Conservation (phyloP, 1,140 invertebrate species). For the Hyposmocoma kahamanoa region DNA sequence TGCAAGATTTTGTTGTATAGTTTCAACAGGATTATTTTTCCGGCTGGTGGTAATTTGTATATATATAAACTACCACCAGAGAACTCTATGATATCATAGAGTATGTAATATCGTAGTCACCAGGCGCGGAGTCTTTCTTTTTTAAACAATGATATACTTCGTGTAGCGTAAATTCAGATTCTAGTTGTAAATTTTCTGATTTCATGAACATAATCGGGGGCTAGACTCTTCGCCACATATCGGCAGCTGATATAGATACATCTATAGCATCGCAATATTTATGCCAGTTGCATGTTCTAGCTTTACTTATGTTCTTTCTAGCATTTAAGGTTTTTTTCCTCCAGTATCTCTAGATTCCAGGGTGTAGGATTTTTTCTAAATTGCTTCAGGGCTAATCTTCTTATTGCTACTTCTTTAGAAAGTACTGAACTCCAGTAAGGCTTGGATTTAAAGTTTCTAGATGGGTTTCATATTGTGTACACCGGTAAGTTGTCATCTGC, state of each 20-base stretch:
- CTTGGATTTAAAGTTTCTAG: not conserved
- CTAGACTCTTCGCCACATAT: not conserved
- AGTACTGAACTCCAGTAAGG: not conserved
- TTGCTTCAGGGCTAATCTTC: not conserved
- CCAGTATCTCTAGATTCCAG: not conserved
- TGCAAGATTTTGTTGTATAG: not conserved
- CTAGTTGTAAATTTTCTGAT: not conserved
- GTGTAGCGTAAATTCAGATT: not conserved
- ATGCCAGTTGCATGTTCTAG: not conserved
- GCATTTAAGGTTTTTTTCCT: not conserved
- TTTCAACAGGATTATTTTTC: not conserved
- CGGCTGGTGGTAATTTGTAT: too few relatives aligned
- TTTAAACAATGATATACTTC: not conserved
- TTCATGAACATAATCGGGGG: not conserved
- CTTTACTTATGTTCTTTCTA: not conserved
- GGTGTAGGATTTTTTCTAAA: not conserved
- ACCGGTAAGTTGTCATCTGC: not conserved
- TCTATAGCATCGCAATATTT: not conserved
- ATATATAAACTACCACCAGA: not conserved
- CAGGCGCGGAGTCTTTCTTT: not conserved
- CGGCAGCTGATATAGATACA: not conserved
- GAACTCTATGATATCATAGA: not conserved
- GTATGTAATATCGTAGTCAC: not conserved
- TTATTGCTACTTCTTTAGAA: slow-evolving; percentile 2
- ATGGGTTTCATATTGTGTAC: not conserved